Evolutionary conservation across 2,888 invertebrate genomes (phyloP).

Genomic region (Zootermopsis nevadensis): DNA sequence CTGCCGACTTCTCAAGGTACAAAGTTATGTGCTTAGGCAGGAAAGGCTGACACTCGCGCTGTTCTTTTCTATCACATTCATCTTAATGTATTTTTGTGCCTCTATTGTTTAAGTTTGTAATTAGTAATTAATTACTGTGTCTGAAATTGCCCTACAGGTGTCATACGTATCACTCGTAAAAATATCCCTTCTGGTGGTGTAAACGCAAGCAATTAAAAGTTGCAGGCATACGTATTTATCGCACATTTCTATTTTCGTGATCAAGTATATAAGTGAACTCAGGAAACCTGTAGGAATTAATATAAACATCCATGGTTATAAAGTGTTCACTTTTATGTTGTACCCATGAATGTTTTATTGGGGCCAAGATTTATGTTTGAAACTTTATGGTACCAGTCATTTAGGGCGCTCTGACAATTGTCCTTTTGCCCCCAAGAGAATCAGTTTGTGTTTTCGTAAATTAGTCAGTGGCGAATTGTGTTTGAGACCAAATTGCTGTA

Average conservation of each 20-base stretch:
- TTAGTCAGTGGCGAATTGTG: too few species aligned
- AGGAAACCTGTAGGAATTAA: background rate
- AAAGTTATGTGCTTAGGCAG: background rate
- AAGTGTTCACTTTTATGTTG: background rate
- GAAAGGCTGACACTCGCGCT: background rate
- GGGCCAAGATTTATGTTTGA: background rate
- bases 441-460: too few species aligned
- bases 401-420: too few species aligned
- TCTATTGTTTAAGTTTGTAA: constrained; percentile 43
- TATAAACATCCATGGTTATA: constrained; percentile 4
- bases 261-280: background rate
- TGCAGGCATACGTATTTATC: background rate
- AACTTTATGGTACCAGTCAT: background rate
- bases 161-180: background rate
- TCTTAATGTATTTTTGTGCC: constrained; percentile 8
- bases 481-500: too few species aligned
- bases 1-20: too few species aligned
- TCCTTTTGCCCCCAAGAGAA: too few species aligned
- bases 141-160: background rate
- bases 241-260: background rate
- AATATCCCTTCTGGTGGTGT: background rate
- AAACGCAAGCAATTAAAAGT: constrained; percentile 17
- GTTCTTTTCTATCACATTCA: background rate
- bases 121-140: constrained; percentile 39
- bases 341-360: constrained; percentile 25